Evolutionary conservation across 2,113 vertebrate genomes (phyloP), one percentile per base, ranked within the genome.

Genomic region (Propithecus coquereli): DNA sequence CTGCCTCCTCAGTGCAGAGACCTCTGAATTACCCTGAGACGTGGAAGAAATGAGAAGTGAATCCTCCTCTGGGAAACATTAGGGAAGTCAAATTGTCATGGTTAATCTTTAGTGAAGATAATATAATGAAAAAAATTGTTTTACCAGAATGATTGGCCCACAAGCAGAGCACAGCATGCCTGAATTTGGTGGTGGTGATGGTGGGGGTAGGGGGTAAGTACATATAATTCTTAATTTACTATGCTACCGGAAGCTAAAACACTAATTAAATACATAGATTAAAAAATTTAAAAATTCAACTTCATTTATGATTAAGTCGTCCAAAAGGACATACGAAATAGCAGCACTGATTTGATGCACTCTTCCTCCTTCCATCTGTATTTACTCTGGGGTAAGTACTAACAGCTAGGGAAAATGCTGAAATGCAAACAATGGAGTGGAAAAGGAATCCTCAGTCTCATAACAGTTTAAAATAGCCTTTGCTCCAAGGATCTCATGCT

Each of bases 41-140:
- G 59, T 74, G 52, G 54, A 93, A 91, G 70, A 92, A 93, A 90
- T 27, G 30, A 91, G 59, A 95, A 85, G 54, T 18, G 14, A 88
- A 83, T n/a, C 10, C 47, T 90, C 63, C 54, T 92, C 74, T 80
- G 57, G 90, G n/a, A 91, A 91, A 82, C 65, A 91, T 32, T 22
- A 79, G 8, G 40, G 30, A 68, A 81, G 61, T 20, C 59, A 90
- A 81, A 59, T 57, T 22, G 65, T 91, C 40, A 71, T 66, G 30
- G 57, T 81, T 85, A 83, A 65, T 88, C 52, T 86, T 92, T 30
- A 82, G 37, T 17, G 89, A 87, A 80, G 45, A 34, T 18, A 94
- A 27, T 59, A 52, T 20, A 66, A 70, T 45, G 27, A 88, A 37
- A 87, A 87, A 63, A 63, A 12, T 23, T 43, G 63, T 88, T 83